Evolutionary conservation across 2,888 invertebrate genomes (phyloP).

Genomic region (Strigamia transsilvanica): DNA sequence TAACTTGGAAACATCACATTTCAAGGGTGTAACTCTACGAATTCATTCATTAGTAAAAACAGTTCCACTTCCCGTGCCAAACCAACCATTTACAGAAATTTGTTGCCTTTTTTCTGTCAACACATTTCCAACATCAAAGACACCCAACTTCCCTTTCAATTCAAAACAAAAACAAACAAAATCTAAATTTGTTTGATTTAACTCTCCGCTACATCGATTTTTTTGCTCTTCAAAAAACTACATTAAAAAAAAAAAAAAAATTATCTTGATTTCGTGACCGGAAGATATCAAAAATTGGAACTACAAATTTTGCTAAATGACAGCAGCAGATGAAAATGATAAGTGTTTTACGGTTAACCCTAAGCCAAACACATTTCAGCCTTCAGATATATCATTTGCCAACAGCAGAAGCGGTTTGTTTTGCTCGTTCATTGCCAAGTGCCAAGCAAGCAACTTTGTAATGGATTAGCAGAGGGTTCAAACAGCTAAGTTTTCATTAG

Average conservation of each 20-base stretch:
- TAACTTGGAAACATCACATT: neutral
- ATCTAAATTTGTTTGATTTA: no score
- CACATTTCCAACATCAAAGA: neutral
- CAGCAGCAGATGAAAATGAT: constrained; percentile 31
- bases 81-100: neutral
- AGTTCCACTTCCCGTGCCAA: neutral
- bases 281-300: neutral
- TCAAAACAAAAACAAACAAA: no score
- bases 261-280: neutral
- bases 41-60: constrained; percentile 22
- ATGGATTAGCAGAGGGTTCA: neutral
- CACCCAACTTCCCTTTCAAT: no score
- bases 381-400: neutral
- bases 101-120: neutral
- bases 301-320: constrained; percentile 28
- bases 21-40: neutral
- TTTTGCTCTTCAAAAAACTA: no score
- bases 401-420: neutral
- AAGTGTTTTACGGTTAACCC: constrained; percentile 12
- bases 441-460: neutral
- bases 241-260: neutral
- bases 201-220: no score
- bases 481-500: neutral
- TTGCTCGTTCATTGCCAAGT: neutral
- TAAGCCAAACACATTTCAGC: constrained; percentile 30